A percentile compares a stretch with the other conserved stretches of the same genome.
Conservation (phyloP, 92 coral and sea anemone genomes). For the Metridium senile region DNA sequence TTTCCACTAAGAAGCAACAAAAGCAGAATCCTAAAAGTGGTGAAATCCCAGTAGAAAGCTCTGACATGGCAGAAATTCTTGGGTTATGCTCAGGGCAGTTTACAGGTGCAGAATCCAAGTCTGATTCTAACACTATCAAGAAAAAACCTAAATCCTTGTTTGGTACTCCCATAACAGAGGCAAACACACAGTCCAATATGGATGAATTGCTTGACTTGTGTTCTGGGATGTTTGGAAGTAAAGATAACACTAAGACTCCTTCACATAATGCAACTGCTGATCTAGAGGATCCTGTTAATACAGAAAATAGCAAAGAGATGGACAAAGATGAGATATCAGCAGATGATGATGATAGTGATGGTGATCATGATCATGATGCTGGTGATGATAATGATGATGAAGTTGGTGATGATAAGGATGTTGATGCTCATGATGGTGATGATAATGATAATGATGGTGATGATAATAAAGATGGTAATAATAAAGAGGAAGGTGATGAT, state of each 20-base stretch:
- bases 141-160: constrained; percentile 3
- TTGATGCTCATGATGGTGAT: constrained; percentile 26
- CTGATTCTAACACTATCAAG: neutral
- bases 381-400: constrained; percentile 38
- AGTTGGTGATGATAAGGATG: constrained; percentile 42
- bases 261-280: neutral
- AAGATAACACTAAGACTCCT: constrained; percentile 5
- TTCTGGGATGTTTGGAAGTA: constrained; percentile 59
- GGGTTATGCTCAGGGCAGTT: constrained; percentile 95
- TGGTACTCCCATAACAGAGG: constrained; percentile 12
- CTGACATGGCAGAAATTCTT: constrained; percentile 78
- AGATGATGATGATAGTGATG: constrained; percentile 12
- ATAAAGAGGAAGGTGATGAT: constrained; percentile 33
- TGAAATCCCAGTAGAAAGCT: constrained; percentile 11
- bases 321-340: neutral
- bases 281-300: constrained; percentile 12
- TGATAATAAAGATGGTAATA: constrained; percentile 32
- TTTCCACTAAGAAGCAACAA: constrained; percentile 66
- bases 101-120: constrained; percentile 40
- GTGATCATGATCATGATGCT: constrained; percentile 17
- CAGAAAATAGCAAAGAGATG: constrained; percentile 6
- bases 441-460: constrained; percentile 35
- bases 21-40: constrained; percentile 44
- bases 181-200: constrained; percentile 46
- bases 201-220: constrained; percentile 76